Evolutionary conservation across 2,797 vertebrate genomes (phyloP).

Genomic region (Galago senegalensis): DNA sequence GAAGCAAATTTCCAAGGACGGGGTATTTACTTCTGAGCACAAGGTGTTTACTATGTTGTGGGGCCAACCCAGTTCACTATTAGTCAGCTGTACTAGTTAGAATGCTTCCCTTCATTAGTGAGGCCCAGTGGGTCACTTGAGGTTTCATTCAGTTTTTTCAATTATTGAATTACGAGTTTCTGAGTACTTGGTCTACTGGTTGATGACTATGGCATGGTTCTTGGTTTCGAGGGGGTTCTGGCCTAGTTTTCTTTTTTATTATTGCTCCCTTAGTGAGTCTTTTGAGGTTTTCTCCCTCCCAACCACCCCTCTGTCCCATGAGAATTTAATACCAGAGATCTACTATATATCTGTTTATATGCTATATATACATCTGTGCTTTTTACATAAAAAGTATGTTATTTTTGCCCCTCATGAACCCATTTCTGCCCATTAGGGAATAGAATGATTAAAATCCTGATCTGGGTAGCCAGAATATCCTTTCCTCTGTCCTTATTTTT

Average conservation of each 20-base stretch:
- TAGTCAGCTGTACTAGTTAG: not conserved
- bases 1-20: not conserved
- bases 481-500: not conserved
- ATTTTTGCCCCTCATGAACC: not conserved
- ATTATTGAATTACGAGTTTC: not conserved
- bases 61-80: not conserved
- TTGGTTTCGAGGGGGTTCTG: not conserved
- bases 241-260: not conserved
- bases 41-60: not conserved
- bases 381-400: not conserved
- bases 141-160: not conserved
- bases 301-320: not conserved
- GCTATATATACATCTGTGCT: not conserved
- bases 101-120: not conserved
- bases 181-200: not conserved
- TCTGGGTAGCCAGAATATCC: fast-evolving
- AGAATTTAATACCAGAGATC: not conserved
- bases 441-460: not conserved
- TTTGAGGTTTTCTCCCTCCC: not conserved
- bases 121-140: not conserved
- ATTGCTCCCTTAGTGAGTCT: not conserved
- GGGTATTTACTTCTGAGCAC: not conserved
- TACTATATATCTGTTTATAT: not conserved
- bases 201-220: not conserved
- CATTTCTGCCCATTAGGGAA: not conserved